Evolutionary conservation across 2,113 vertebrate genomes (phyloP), one percentile per base, ranked within the genome.

Genomic region (Quiscalus mexicanus): DNA sequence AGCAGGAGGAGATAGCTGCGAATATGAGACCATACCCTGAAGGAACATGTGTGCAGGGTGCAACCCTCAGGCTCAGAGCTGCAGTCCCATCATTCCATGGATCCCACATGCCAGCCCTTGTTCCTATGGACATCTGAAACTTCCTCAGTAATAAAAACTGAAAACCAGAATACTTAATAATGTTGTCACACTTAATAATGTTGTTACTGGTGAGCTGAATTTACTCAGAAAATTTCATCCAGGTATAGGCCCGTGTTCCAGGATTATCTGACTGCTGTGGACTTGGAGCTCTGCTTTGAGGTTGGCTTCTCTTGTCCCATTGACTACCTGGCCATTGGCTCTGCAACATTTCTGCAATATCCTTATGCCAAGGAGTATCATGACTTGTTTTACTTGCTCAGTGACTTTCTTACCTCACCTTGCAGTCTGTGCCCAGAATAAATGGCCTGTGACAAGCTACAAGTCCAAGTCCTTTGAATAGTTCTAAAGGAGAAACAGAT

Each of bases 321-420:
- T 76, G 87, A 67, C 80, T 91, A 79, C 67, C 75, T 80, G 81
- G 67, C 75, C 58, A 21, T 50, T 0, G 0, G 35, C 78, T 94
- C 71, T 49, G 39, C 63, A 65, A 8, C 50, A 3, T 22, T 88
- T 65, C 67, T 74, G 67, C n/a, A 18, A 24, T 37, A 30, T 37
- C 76, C 56, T 49, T 70, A 7, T 88, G 93, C 88, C 86, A 88
- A 56, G 35, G 60, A 84, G 20, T 68, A 59, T 90, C 76, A 30
- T 94, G 84, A 59, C 27, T 20, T 30, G 70, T 63, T 70, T 88
- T 90, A 69, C 44, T 92, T 81, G 76, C 52, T 89, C 68, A 39
- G 56, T 64, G 79, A 71, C 85, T 93, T 95, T 94, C 75, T 87
- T 94, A 94, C 91, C 89, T 96, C 93, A 90, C 91, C 82, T 86